Conservation (phyloP, 2,113 vertebrate species). For the Chaetodon trifascialis region DNA sequence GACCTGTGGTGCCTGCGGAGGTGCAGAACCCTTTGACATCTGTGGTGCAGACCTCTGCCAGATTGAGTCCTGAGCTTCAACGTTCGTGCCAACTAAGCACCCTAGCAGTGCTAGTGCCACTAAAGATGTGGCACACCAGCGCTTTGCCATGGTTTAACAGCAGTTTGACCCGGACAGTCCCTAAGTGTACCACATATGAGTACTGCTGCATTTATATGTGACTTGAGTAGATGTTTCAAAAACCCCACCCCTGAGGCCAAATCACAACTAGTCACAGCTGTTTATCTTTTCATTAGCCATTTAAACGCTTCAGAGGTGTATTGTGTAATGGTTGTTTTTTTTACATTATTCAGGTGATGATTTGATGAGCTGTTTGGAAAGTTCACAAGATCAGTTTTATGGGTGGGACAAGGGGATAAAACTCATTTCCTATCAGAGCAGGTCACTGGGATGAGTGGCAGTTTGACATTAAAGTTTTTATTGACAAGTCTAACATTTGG, state of each 20-base stretch:
- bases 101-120: conserved; percentile 56
- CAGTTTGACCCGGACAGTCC: conserved; percentile 32
- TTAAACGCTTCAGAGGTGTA: neutral
- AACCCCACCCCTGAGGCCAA: conserved; percentile 50
- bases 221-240: neutral
- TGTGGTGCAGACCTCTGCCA: neutral
- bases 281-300: conserved; percentile 1
- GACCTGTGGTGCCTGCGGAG: neutral
- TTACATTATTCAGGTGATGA: neutral
- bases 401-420: neutral
- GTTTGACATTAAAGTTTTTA: conserved; percentile 53
- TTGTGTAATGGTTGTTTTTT: conserved; percentile 18
- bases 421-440: conserved; percentile 10
- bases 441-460: neutral
- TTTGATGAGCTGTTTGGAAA: neutral
- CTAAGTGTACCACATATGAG: conserved; percentile 18
- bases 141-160: conserved; percentile 61
- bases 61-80: conserved; percentile 21
- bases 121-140: conserved; percentile 29
- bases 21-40: neutral
- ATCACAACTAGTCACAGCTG: conserved; percentile 37
- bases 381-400: neutral
- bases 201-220: conserved; percentile 55
- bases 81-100: conserved; percentile 33
- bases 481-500: conserved; percentile 54